Percentiles rank a stretch among this genome's conserved stretches.
Conservation (phyloP, 2,113 vertebrate genomes). For the Semnornis frantzii region DNA sequence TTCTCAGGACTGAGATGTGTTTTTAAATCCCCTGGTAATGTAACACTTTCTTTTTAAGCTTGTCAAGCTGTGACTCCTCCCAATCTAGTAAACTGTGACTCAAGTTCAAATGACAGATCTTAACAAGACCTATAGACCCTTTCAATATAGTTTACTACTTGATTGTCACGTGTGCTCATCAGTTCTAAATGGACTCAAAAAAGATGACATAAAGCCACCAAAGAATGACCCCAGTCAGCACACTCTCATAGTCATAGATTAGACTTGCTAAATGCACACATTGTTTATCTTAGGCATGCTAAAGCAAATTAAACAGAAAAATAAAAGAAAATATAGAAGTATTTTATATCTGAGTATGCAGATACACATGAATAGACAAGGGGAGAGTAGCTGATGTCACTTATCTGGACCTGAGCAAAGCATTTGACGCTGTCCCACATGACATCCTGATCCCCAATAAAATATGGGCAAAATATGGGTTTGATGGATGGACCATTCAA, state of each 20-base stretch:
- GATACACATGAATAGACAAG: background rate
- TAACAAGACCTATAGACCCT: slow-evolving; percentile 4
- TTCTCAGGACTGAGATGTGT: background rate
- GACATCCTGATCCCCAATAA: too few relatives aligned
- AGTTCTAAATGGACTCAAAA: background rate
- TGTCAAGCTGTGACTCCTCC: slow-evolving; percentile 3
- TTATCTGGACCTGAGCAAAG: too few relatives aligned
- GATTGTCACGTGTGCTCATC: background rate
- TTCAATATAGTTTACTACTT: slow-evolving; percentile 16
- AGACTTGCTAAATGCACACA: background rate
- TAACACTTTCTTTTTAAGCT: background rate
- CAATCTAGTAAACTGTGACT: background rate
- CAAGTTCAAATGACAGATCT: background rate
- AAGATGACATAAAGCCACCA: background rate
- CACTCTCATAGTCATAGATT: background rate
- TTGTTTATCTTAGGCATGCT: background rate
- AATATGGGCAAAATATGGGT: too few relatives aligned
- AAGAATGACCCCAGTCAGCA: background rate
- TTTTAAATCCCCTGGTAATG: background rate
- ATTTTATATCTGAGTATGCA: background rate
- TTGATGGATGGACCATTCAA: too few relatives aligned
- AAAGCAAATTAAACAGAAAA: background rate
- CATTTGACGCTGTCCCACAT: too few relatives aligned
- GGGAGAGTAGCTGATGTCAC: too few relatives aligned
- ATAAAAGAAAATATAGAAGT: background rate